These are phyloP conservation scores for Hipposideros larvatus DNA, from an alignment of 2,797 vertebrate species.

Conservation along the genomic window DNA sequence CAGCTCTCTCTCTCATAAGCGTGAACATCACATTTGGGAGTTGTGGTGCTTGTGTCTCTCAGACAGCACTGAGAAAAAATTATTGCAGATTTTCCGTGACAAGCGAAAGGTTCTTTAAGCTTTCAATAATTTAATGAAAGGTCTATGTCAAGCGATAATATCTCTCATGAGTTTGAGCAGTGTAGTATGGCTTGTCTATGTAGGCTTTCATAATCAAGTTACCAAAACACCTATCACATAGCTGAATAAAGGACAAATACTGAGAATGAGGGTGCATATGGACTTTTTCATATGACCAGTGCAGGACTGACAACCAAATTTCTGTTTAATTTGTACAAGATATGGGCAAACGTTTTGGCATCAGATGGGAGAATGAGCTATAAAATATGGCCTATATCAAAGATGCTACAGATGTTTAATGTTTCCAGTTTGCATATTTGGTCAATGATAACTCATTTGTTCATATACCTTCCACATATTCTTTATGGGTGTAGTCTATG, in stretches of 20 bases:
- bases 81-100: conserved; percentile 58
- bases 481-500: background rate
- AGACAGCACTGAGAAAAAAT: conserved; percentile 65
- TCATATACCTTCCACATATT: background rate
- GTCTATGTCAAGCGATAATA: background rate
- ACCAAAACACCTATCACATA: background rate
- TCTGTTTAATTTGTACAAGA: conserved; percentile 16
- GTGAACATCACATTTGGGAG: conserved; percentile 71
- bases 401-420: background rate
- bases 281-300: background rate
- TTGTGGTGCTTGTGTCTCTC: conserved; percentile 61
- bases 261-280: background rate
- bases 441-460: conserved; percentile 3
- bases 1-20: conserved; percentile 53
- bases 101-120: conserved; percentile 57
- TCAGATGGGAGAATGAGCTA: background rate
- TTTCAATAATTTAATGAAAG: conserved; percentile 63
- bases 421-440: background rate
- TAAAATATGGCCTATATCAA: background rate
- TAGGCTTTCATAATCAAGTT: background rate
- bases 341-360: background rate
- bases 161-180: background rate
- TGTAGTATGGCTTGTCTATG: background rate
- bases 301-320: background rate
- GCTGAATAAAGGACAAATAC: background rate